Conservation (phyloP, 1,140 invertebrate genomes). For the Cylas formicarius region DNA sequence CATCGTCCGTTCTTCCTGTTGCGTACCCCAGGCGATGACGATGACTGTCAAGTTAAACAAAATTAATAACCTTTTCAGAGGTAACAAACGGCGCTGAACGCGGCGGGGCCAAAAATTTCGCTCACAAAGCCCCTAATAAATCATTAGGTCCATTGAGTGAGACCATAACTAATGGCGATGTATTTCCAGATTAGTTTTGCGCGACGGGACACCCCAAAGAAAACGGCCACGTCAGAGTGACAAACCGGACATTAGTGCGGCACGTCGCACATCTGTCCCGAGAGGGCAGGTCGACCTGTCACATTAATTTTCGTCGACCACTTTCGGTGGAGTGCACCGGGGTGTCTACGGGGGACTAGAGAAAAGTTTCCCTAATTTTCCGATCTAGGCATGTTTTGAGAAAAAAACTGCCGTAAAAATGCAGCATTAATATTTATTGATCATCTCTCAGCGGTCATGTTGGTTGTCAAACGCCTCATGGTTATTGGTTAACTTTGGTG, state of each 20-base stretch:
- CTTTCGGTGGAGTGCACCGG: no score
- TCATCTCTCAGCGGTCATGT: no score
- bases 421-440: no score
- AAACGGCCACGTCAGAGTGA: constrained; percentile 27
- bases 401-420: no score
- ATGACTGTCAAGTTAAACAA: constrained; percentile 13
- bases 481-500: no score
- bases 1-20: no score
- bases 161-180: constrained; percentile 16
- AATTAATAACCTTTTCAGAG: constrained; percentile 16
- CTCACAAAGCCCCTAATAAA: constrained; percentile 1
- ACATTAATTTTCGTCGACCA: constrained; percentile 31
- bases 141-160: constrained; percentile 10
- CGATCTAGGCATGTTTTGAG: no score
- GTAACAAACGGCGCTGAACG: no score
- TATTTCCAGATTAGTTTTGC: constrained; percentile 17
- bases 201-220: constrained; percentile 5
- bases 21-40: no score
- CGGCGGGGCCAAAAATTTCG: constrained; percentile 11
- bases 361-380: no score
- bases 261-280: constrained; percentile 22
- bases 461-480: no score
- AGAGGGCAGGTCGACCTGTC: constrained; percentile 23
- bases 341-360: no score
- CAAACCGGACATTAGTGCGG: constrained; percentile 37